These are phyloP conservation scores for Trichonephila clavata DNA, from an alignment of 1,140 invertebrate genomes.

Conservation along the genomic window DNA sequence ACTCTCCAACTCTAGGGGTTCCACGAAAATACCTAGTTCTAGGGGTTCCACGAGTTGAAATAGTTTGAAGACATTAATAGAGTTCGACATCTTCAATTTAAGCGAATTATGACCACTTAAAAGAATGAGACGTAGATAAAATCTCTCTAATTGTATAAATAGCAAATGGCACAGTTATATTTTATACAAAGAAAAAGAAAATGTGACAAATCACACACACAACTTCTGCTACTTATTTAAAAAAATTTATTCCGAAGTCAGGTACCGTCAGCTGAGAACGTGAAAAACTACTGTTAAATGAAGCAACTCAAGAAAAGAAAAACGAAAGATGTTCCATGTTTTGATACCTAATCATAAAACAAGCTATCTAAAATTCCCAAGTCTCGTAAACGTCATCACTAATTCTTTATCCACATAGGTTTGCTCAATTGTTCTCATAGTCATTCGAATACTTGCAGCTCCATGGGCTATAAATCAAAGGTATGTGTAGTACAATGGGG, in stretches of 20 bases:
- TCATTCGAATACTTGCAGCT: neutral
- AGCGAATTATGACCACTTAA: too few relatives aligned
- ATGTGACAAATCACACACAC: too few relatives aligned
- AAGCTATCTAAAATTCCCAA: slow-evolving; percentile 62
- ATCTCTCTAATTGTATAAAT: too few relatives aligned
- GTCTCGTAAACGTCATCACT: slow-evolving; percentile 62
- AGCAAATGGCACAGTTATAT: too few relatives aligned
- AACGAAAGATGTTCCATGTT: slow-evolving; percentile 47
- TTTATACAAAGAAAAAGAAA: too few relatives aligned
- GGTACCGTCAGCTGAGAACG: too few relatives aligned
- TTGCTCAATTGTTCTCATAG: slow-evolving; percentile 56
- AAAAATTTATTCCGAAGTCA: neutral
- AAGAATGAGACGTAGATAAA: too few relatives aligned
- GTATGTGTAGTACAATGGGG: slow-evolving; percentile 64
- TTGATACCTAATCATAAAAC: slow-evolving; percentile 62
- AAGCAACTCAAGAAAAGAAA: neutral
- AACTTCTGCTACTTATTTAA: neutral
- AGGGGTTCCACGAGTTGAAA: too few relatives aligned
- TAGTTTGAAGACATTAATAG: too few relatives aligned
- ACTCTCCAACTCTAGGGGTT: too few relatives aligned
- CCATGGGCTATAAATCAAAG: slow-evolving; percentile 49
- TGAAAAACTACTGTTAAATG: slow-evolving; percentile 5
- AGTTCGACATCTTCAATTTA: too few relatives aligned
- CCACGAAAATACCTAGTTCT: too few relatives aligned
- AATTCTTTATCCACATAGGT: slow-evolving; percentile 60